These are phyloP conservation scores for Himalopsyche tibetana DNA, from an alignment of 2,888 invertebrate species.

Conservation along the genomic window DNA sequence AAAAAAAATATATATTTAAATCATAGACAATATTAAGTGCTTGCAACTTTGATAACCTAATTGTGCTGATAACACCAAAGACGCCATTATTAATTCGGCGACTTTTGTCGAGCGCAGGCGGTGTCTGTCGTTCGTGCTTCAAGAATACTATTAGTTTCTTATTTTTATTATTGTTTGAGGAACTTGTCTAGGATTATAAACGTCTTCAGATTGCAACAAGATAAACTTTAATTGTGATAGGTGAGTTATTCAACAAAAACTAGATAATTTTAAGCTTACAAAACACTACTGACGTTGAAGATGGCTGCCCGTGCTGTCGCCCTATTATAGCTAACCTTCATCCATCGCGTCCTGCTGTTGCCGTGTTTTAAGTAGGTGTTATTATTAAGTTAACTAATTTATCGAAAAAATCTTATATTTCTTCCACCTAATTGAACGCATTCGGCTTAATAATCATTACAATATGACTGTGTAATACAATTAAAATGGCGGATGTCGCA, in stretches of 20 bases:
- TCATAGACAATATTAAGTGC: not conserved
- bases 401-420: no score
- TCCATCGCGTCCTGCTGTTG: not conserved
- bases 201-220: slow-evolving; percentile 24
- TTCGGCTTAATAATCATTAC: no score
- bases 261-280: slow-evolving; percentile 45
- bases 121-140: slow-evolving; percentile 29
- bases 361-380: slow-evolving; percentile 22
- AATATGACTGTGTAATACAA: not conserved
- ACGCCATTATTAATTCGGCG: not conserved
- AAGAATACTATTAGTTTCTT: slow-evolving; percentile 9
- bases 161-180: slow-evolving; percentile 37
- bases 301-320: slow-evolving; percentile 36
- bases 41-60: not conserved
- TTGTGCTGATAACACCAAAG: not conserved
- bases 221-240: slow-evolving; percentile 47
- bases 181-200: slow-evolving; percentile 23
- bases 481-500: slow-evolving; percentile 22
- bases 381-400: not conserved
- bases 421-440: no score
- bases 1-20: no score
- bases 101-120: slow-evolving; percentile 9
- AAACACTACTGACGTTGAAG: slow-evolving; percentile 18
- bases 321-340: not conserved
- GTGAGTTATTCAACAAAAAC: slow-evolving; percentile 51